phyloP scores from a whole-genome alignment of 2,797 vertebrate species.

The Notolepis coatsorum region DNA sequence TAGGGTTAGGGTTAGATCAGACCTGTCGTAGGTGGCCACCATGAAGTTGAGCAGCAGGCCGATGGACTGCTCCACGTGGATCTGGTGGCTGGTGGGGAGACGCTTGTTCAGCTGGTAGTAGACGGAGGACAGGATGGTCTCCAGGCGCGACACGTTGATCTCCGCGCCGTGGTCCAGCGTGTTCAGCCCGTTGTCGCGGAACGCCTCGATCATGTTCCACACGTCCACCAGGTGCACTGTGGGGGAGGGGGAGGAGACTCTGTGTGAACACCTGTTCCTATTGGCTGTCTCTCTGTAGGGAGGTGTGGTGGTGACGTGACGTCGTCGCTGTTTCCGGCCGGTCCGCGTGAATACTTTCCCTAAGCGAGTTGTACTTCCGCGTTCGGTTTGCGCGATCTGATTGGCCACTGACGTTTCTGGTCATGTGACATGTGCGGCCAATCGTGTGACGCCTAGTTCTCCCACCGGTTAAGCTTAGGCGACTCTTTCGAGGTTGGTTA shows the following conservation, averaged over 20 bases:
- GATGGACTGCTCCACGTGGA: slow-evolving; percentile 97
- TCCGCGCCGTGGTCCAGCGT: slow-evolving; percentile 92
- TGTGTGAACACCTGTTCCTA: neutral
- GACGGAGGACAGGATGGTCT: slow-evolving; percentile 97
- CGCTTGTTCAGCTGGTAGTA: slow-evolving; percentile 99
- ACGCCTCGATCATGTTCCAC: slow-evolving; percentile 99
- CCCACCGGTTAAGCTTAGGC: no score
- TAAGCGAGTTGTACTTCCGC: no score
- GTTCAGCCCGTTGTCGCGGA: slow-evolving; percentile 98
- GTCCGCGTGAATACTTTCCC: no score
- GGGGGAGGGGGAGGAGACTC: neutral
- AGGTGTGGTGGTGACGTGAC: no score
- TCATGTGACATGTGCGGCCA: no score
- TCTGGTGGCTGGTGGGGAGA: slow-evolving; percentile 96
- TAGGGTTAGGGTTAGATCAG: neutral
- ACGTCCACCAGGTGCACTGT: slow-evolving; percentile 97
- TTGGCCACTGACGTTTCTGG: no score
- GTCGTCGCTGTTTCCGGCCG: no score
- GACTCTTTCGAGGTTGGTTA: no score
- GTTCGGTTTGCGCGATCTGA: no score
- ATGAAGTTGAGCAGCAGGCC: slow-evolving; percentile 98
- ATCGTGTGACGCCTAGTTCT: no score
- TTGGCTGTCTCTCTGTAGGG: no score
- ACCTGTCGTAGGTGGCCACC: slow-evolving; percentile 96
- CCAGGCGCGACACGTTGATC: slow-evolving; percentile 95